Conservation (phyloP, 1,140 invertebrate species). For the Bilobella aurantiaca region DNA sequence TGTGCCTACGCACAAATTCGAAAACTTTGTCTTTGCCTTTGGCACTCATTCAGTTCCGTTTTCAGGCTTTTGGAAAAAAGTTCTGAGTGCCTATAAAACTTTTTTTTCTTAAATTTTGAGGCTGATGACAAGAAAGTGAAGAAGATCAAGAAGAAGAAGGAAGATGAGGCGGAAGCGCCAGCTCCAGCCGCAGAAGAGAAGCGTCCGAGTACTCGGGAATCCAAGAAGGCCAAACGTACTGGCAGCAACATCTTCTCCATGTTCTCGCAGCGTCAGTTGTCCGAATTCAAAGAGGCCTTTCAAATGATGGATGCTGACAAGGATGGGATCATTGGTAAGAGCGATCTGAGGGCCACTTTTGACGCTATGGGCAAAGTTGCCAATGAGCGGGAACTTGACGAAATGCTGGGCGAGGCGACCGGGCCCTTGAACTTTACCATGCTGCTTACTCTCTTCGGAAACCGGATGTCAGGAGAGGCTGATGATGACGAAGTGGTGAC, state of each 20-base stretch:
- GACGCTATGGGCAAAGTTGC: constrained; percentile 84
- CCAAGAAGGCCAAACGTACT: constrained; percentile 59
- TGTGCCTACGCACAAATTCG: background rate
- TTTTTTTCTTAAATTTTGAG: constrained; percentile 27
- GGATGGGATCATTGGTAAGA: constrained; percentile 92
- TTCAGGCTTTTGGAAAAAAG: too few relatives aligned
- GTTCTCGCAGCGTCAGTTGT: constrained; percentile 86
- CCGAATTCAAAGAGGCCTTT: constrained; percentile 94
- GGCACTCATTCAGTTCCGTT: background rate
- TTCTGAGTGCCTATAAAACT: too few relatives aligned
- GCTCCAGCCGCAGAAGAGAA: constrained; percentile 49
- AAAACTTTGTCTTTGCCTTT: background rate
- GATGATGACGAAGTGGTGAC: constrained; percentile 56
- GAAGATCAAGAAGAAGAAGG: constrained; percentile 64
- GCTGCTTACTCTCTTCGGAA: constrained; percentile 81
- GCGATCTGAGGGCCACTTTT: constrained; percentile 89
- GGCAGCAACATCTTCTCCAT: constrained; percentile 64
- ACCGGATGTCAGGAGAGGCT: constrained; percentile 55
- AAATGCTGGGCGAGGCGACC: constrained; percentile 78
- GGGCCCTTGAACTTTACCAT: constrained; percentile 93
- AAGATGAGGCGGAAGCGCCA: constrained; percentile 44
- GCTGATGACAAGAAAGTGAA: constrained; percentile 73
- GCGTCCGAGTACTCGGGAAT: constrained; percentile 45
- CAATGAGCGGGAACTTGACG: constrained; percentile 79
- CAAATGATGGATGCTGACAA: constrained; percentile 97